These are phyloP conservation scores for Abrostola tripartita DNA, from an alignment of 2,888 invertebrate species.

Conservation along the genomic window DNA sequence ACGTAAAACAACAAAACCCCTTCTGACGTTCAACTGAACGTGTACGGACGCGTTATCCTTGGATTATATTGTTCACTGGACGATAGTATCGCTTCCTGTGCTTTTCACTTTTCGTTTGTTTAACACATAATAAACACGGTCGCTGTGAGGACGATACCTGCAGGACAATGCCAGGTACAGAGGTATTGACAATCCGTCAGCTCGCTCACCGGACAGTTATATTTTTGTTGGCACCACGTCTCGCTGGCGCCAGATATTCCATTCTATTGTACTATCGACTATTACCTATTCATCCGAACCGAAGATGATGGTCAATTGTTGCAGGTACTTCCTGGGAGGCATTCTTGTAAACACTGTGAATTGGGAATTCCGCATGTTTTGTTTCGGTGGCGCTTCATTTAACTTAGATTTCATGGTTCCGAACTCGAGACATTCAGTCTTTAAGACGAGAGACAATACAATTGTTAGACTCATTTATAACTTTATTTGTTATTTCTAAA, in stretches of 20 bases:
- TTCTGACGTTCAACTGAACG: conserved; percentile 61
- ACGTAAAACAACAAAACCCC: conserved; percentile 50
- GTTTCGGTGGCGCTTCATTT: conserved; percentile 53
- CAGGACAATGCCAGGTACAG: conserved; percentile 75
- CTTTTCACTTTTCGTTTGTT: conserved; percentile 71
- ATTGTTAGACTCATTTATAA: conserved; percentile 24
- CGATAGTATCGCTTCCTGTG: conserved; percentile 78
- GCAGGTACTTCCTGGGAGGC: conserved; percentile 65
- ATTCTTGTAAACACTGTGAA: conserved; percentile 53
- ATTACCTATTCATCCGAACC: conserved; percentile 63
- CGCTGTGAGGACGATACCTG: conserved; percentile 70
- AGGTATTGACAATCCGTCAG: conserved; percentile 65
- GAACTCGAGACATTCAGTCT: conserved; percentile 34
- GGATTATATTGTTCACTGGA: conserved; percentile 72
- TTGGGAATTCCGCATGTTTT: conserved; percentile 46
- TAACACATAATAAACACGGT: conserved; percentile 63
- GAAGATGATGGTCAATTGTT: conserved; percentile 61
- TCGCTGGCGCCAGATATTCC: conserved; percentile 80
- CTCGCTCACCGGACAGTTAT: conserved; percentile 76
- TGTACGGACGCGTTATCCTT: conserved; percentile 68
- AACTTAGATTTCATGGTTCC: conserved; percentile 42
- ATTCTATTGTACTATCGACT: conserved; percentile 67
- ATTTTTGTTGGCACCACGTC: conserved; percentile 72
- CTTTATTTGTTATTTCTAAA: conserved; percentile 39
- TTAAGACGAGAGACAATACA: conserved; percentile 21